These are phyloP conservation scores for Gonioctena quinquepunctata DNA, from an alignment of 1,140 invertebrate species.

Conservation along the genomic window DNA sequence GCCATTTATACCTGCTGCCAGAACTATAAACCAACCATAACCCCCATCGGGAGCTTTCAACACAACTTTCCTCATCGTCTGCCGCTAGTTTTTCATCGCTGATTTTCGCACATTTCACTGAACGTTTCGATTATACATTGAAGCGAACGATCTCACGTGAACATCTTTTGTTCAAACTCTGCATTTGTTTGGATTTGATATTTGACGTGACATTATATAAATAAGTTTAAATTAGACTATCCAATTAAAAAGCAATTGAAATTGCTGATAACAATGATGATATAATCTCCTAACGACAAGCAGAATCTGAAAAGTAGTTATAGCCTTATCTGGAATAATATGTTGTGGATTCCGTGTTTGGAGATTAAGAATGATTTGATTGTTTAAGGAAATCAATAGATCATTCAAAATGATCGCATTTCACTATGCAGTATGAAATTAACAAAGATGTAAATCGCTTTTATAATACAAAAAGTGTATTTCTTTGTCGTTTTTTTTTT, in stretches of 20 bases:
- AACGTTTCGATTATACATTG: neutral
- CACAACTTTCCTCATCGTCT: neutral
- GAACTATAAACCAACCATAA: constrained; percentile 69
- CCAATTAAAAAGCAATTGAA: neutral
- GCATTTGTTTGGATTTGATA: neutral
- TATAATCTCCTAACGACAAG: too few relatives aligned
- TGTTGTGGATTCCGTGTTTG: too few relatives aligned
- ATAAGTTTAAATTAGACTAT: neutral
- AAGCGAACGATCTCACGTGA: neutral
- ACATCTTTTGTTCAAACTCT: neutral
- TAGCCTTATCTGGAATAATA: too few relatives aligned
- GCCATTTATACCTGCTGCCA: constrained; percentile 63
- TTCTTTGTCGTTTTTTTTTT: too few relatives aligned
- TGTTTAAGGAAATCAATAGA: too few relatives aligned
- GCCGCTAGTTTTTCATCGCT: neutral
- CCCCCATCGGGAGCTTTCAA: constrained; percentile 66
- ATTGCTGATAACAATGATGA: neutral
- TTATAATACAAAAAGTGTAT: too few relatives aligned
- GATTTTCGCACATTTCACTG: neutral
- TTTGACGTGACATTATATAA: neutral
- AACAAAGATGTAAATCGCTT: too few relatives aligned
- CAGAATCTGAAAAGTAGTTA: too few relatives aligned
- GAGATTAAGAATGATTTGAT: too few relatives aligned
- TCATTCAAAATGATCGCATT: too few relatives aligned
- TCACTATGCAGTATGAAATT: too few relatives aligned